These are phyloP conservation scores for Turnix velox DNA, from an alignment of 2,113 vertebrate genomes.

Conservation along the genomic window DNA sequence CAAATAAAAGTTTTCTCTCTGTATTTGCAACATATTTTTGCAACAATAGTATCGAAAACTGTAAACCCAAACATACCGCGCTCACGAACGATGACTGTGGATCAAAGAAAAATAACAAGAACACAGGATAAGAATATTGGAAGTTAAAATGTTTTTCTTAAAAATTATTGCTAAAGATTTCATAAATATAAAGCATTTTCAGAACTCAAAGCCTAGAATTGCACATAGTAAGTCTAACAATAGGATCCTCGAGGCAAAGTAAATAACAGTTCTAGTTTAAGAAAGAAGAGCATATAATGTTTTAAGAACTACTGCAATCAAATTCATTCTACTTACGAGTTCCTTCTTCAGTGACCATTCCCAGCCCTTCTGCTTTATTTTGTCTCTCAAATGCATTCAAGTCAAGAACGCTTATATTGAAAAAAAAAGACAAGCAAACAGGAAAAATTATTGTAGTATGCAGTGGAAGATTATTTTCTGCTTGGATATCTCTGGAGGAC, in stretches of 20 bases:
- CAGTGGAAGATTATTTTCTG: background rate
- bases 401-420: constrained; percentile 87
- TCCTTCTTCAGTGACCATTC: constrained; percentile 99
- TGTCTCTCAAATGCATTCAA: constrained; percentile 98
- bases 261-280: background rate
- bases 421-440: background rate
- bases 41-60: constrained; percentile 56
- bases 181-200: background rate
- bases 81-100: constrained; percentile 98
- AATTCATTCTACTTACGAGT: constrained; percentile 85
- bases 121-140: constrained; percentile 84
- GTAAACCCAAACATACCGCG: constrained; percentile 85
- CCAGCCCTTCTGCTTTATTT: constrained; percentile 98
- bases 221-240: background rate
- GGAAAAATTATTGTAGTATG: background rate
- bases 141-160: constrained; percentile 56
- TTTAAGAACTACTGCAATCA: constrained; percentile 14
- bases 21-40: constrained; percentile 57
- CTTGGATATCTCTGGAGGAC: background rate
- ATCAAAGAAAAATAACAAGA: constrained; percentile 73
- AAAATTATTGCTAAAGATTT: constrained; percentile 43
- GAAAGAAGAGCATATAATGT: background rate
- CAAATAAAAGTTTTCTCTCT: constrained; percentile 64
- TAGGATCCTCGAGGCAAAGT: background rate
- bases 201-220: background rate